Conservation (phyloP, 2,113 vertebrate genomes). For the Cynopterus brachyotis region DNA sequence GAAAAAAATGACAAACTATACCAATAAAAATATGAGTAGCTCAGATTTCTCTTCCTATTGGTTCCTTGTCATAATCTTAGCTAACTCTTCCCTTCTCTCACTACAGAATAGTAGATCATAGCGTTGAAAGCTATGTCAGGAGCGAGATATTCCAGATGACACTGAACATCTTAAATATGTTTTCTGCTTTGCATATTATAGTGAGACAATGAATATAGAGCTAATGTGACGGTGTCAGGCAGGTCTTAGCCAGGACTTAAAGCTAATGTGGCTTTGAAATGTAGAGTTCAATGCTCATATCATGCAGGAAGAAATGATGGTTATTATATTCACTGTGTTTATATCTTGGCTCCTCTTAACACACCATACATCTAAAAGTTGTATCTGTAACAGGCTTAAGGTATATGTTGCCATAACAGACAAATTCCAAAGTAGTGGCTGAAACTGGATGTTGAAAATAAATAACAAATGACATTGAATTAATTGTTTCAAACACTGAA, state of each 20-base stretch:
- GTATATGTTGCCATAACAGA: neutral
- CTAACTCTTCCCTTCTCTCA: neutral
- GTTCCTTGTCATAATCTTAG: neutral
- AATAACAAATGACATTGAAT: neutral
- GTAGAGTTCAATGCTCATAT: neutral
- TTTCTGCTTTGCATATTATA: neutral
- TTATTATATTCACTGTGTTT: neutral
- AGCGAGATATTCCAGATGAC: neutral
- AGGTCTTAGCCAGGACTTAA: neutral
- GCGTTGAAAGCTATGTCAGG: neutral
- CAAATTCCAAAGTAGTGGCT: neutral
- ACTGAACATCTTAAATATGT: neutral
- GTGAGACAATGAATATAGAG: neutral
- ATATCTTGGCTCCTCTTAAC: neutral
- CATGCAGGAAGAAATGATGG: neutral
- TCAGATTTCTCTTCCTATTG: neutral
- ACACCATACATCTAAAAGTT: neutral
- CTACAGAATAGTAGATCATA: too few relatives aligned
- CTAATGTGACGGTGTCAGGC: neutral
- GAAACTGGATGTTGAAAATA: neutral
- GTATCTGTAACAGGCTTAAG: neutral
- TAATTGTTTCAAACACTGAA: neutral
- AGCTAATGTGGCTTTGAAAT: neutral
- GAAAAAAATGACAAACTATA: neutral
- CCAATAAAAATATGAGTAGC: neutral